Evolutionary conservation across 23 tunicate species (phyloP), one percentile per base, ranked within the genome.

Genomic region (Halocynthia roretzi): DNA sequence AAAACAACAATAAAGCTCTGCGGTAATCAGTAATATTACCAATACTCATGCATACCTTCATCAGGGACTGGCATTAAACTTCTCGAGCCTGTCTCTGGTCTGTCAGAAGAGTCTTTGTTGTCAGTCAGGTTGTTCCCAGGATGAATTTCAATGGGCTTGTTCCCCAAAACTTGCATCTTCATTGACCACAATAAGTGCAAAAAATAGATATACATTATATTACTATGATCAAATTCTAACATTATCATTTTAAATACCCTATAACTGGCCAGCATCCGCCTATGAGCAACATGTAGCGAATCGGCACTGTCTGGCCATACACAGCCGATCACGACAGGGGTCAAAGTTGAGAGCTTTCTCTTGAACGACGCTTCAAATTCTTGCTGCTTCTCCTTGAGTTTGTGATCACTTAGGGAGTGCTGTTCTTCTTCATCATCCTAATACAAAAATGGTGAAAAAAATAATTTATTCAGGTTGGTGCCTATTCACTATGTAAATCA

Each of bases 351-450:
- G 56, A 92, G 56, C 60, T 92, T 92, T 62, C 77, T 83, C 66
- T 92, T 86, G 77, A 86, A 92, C 10, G 92, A 82, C 49, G 84
- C 89, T 61, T 92, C 98, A 74, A 92, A 92, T 69, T 92, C 98
- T 21, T 81, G 83, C 58, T 92, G 98, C 66, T 92, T 92, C 87
- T 80, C 80, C 60, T 86, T 86, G 70, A 92, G 55, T 52, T 86
- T 86, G 52, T 92, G 92, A 52, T 92, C 93, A 8, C 44, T 31
- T 31, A 31, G 44, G 44, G 92, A 81, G 7, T 75, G 51, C 7
- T 82, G 86, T n/a, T 61, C 84, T 7, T 65, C 68, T 7, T 31
- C 76, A 51, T 85, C 91, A 11, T 71, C 82, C 87, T 85, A 71
- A 17, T n/a, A 57, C 44, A 31, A 31, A 31, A 31, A 31, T 31